Base-by-base conservation (phyloP, 53 echinoderm and acorn worm species). In the Hippasteria phrygiana region DNA sequence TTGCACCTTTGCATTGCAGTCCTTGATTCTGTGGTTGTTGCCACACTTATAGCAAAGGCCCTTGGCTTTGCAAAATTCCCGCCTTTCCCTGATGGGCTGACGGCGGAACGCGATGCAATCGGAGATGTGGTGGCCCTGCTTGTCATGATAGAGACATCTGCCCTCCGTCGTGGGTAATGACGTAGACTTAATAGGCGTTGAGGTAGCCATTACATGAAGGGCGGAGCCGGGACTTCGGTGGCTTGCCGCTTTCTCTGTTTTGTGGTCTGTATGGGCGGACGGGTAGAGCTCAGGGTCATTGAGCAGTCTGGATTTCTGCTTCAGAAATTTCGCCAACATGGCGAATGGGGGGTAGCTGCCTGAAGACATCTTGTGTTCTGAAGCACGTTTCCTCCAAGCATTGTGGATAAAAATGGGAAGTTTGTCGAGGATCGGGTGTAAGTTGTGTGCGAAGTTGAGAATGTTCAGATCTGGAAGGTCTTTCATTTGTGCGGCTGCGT, bases 231-330 rank as follows among this genome's bases (percentile, higher is more conserved):
- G 38, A 11, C 0, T 32, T 17, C 1, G 12, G 1, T 43, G 1
- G 10, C n/a, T 31, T 8, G 20, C 71, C 20, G 1, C 37, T 32
- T 43, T 51, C 8, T 50, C 3, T 1, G 12, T 2, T 26, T 75
- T 16, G 16, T 75, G 51, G 3, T 31, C 17, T 1, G 1, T 2
- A 9, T 75, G 66, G 5, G 53, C 42, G 6, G 27, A 14, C 11
- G 88, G 91, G 80, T 91, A 91, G 32, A 91, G 73, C 3, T 91
- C 88, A 26, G 88, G 88, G 54, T 80, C 91, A 53, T 91, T 91
- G 22, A 47, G 55, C 59, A 73, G 73, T 14, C 75, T 28, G 6
- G 92, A 88, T n/a, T 24, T 64, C 1, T 81, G 26, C 11, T 20
- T 75, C 18, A 75, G 1, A n/a, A 81, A 92, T 24, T 81, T 29